phyloP scores from a whole-genome alignment of 2,888 invertebrate genomes.

The Teleiodes luculella region DNA sequence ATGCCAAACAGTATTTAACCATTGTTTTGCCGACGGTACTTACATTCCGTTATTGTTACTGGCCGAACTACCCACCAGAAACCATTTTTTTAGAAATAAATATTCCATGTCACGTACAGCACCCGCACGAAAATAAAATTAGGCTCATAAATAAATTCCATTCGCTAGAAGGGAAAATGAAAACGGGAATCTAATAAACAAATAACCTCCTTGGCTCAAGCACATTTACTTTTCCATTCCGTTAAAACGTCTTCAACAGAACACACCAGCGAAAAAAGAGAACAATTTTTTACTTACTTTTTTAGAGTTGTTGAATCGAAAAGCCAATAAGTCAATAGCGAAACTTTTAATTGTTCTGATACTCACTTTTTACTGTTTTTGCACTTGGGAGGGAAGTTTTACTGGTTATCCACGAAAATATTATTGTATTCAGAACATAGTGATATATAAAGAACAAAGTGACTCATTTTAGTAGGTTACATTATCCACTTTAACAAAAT shows the following conservation, averaged over 20 bases:
- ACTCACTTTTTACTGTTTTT: neutral
- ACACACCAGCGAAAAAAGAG: neutral
- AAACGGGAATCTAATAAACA: neutral
- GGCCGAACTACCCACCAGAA: neutral
- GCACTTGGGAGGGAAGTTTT: too few species aligned
- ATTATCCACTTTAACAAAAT: too few species aligned
- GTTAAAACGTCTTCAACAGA: neutral
- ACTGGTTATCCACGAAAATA: too few species aligned
- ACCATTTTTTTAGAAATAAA: neutral
- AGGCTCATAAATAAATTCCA: neutral
- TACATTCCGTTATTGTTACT: neutral
- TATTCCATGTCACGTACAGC: neutral
- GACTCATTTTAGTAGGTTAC: too few species aligned
- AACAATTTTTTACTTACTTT: neutral
- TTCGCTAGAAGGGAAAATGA: neutral
- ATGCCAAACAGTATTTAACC: too few species aligned
- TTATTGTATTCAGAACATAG: too few species aligned
- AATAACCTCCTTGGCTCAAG: slow-evolving; percentile 3
- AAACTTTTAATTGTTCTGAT: too few species aligned
- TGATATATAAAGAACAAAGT: too few species aligned
- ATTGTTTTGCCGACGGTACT: too few species aligned
- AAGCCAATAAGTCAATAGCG: too few species aligned
- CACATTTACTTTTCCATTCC: slow-evolving; percentile 3
- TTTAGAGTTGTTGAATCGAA: too few species aligned
- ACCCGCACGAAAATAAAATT: neutral